Evolutionary conservation across 2,797 vertebrate genomes (phyloP).

Genomic region (Tokudaia muenninki): DNA sequence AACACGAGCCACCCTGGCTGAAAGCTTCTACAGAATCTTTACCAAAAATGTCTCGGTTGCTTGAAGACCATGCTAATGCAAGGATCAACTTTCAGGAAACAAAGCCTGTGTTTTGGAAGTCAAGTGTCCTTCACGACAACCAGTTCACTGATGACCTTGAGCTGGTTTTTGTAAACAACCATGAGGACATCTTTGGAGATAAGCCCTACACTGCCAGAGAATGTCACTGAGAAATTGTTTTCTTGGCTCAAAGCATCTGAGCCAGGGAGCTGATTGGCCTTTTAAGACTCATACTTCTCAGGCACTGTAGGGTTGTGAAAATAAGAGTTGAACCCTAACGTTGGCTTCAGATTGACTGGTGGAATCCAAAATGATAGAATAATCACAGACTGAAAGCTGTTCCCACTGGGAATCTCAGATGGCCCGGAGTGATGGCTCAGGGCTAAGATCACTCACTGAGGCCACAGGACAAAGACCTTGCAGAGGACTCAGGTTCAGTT

Average conservation of each 20-base stretch:
- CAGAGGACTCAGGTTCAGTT: neutral
- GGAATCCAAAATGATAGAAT: neutral
- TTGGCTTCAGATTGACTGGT: neutral
- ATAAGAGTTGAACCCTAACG: neutral
- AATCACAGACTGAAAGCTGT: neutral
- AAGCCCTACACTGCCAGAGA: neutral
- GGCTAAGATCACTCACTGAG: neutral
- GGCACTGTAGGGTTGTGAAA: neutral
- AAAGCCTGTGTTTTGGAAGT: neutral
- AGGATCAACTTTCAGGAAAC: neutral
- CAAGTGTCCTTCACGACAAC: neutral
- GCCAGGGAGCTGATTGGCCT: neutral
- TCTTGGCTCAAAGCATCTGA: neutral
- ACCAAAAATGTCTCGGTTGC: neutral
- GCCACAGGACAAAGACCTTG: neutral
- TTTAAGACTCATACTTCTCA: neutral
- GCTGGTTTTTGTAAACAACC: slow-evolving; percentile 20
- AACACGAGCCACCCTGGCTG: neutral
- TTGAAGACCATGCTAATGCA: neutral
- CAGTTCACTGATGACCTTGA: neutral
- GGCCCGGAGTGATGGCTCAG: neutral
- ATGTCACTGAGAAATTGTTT: neutral
- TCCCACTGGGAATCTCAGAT: neutral
- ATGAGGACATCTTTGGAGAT: neutral
- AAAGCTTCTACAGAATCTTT: neutral